Evolutionary conservation across 2,113 vertebrate species (phyloP).

Genomic region (Dromas ardeola): DNA sequence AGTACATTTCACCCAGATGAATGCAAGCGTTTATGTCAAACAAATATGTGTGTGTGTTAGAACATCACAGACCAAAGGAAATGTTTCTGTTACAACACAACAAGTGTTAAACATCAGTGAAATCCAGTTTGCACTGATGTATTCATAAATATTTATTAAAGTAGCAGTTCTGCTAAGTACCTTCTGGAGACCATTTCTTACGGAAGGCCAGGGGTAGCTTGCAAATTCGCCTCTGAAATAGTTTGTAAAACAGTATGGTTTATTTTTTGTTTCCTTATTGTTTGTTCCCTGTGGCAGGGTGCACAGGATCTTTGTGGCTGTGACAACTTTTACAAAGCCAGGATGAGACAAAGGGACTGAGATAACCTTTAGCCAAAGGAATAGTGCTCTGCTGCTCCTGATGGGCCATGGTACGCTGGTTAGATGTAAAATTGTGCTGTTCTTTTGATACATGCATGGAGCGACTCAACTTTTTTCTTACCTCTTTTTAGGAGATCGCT

Average conservation of each 20-base stretch:
- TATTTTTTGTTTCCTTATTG: neutral
- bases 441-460: neutral
- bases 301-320: neutral
- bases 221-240: neutral
- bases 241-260: neutral
- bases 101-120: neutral
- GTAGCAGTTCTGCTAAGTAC: neutral
- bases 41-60: neutral
- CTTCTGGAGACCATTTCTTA: neutral
- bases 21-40: neutral
- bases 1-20: neutral
- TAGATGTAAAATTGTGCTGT: neutral
- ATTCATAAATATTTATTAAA: neutral
- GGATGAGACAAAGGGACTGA: neutral
- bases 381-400: neutral
- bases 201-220: neutral
- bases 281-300: neutral
- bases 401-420: neutral
- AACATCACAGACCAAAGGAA: neutral
- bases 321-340: neutral
- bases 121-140: neutral
- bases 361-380: neutral
- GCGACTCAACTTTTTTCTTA: neutral
- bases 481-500: neutral
- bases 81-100: neutral